Evolutionary conservation across 2,797 vertebrate species (phyloP), one percentile per base, ranked within the genome.

Genomic region (Etheostoma perlongum): DNA sequence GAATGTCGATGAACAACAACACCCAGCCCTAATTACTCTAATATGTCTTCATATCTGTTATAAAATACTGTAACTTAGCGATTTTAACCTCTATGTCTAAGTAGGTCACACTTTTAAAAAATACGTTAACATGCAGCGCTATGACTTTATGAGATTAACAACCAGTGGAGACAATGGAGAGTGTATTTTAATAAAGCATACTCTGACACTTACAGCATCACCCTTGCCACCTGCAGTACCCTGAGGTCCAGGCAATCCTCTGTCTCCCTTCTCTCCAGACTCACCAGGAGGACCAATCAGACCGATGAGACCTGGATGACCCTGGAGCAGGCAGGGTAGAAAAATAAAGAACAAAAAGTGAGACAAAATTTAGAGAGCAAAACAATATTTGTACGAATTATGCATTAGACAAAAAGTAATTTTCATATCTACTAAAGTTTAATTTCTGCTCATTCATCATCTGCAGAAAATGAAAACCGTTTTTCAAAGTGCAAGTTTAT

Each of bases 211-310:
- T 87, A 99, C 98, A 75, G 84, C 4, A 59, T 99, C 98, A 49
- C 98, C 98, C 92, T 99, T 99, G 55, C 93, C 91, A 90, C 98
- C 98, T 36, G 82, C 88, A 78, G 94, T 48, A 53, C 98, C 98
- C 84, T 99, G 97, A 47, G 93, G 93, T 69, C 98, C 98, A 65
- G 98, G 98, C 75, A 99, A 94, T 74, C 98, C 98, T 89, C 97
- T 89, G 63, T 99, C 98, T 85, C 98, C 98, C 86, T 96, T 96
- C 87, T 96, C 96, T 81, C 96, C 96, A 0, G 90, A 23, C 73
- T 96, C 96, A 40, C 96, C 96, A 3, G 96, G 93, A 52, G 96
- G 95, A 60, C 96, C 96, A 4, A 96, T 96, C 69, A 96, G 86
- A 82, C 96, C 96, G 33, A 96, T 96, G 14, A 96, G 90, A 92